Conservation (phyloP, 1,140 invertebrate species). For the Cherax destructor region DNA sequence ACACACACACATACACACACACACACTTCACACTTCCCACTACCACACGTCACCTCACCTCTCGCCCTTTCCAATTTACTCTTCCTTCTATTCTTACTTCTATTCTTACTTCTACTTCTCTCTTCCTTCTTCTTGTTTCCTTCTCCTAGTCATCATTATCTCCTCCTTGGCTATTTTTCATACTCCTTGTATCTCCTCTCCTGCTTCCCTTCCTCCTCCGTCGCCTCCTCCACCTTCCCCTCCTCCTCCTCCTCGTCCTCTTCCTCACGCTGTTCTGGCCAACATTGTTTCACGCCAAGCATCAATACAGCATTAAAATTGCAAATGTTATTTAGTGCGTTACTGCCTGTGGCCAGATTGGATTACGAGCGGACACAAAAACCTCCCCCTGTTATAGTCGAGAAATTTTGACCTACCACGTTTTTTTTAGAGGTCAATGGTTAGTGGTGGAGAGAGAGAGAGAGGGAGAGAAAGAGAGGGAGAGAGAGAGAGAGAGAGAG, state of each 20-base stretch:
- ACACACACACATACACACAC: too few relatives aligned
- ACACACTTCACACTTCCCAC: background rate
- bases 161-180: background rate
- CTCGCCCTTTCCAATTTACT: background rate
- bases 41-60: too few relatives aligned
- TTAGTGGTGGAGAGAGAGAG: background rate
- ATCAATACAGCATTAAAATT: constrained; percentile 48
- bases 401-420: constrained; percentile 14
- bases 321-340: constrained; percentile 56
- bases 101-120: too few relatives aligned
- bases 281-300: constrained; percentile 20
- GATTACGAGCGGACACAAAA: constrained; percentile 31
- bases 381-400: constrained; percentile 3
- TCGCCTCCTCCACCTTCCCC: background rate
- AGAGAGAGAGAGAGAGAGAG: constrained; percentile 11
- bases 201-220: background rate
- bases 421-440: background rate
- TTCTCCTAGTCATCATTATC: background rate
- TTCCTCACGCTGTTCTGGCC: background rate
- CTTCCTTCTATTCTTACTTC: too few relatives aligned
- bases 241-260: too few relatives aligned
- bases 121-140: background rate
- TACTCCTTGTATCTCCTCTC: too few relatives aligned
- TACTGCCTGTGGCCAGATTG: constrained; percentile 42
- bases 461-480: background rate